Percentiles rank a stretch among this genome's conserved stretches.
Evolutionary conservation across 2,888 invertebrate genomes (phyloP).

Genomic region (Synergus laeviventris): DNA sequence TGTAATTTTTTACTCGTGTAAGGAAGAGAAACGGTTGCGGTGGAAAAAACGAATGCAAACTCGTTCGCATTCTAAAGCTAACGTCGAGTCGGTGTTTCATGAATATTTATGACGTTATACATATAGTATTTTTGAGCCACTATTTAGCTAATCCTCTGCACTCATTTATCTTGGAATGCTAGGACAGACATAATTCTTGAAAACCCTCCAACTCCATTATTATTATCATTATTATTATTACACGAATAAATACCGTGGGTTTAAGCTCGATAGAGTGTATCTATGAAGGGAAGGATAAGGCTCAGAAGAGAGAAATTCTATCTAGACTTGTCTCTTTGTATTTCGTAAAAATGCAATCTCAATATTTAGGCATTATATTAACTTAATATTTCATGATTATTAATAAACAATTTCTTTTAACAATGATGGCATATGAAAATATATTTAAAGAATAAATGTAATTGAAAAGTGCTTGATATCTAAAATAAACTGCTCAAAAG

Average conservation of each 20-base stretch:
- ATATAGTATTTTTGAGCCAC: slow-evolving; percentile 76
- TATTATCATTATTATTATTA: slow-evolving; percentile 68
- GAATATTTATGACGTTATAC: slow-evolving; percentile 76
- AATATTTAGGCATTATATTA: not conserved
- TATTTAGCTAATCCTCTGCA: slow-evolving; percentile 76
- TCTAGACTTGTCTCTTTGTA: not conserved
- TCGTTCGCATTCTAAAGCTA: slow-evolving; percentile 57
- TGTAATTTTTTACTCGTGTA: slow-evolving; percentile 44
- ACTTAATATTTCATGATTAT: not conserved
- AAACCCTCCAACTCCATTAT: slow-evolving; percentile 74
- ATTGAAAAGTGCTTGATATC: too few relatives aligned
- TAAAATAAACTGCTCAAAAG: too few relatives aligned
- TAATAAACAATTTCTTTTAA: not conserved
- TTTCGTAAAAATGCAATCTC: not conserved
- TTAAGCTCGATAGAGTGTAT: slow-evolving; percentile 61
- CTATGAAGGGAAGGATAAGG: slow-evolving; percentile 8
- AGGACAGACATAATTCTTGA: slow-evolving; percentile 76
- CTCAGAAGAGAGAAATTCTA: not conserved
- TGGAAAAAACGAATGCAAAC: slow-evolving; percentile 54
- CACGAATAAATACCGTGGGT: slow-evolving; percentile 73
- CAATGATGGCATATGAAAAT: too few relatives aligned
- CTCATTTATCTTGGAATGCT: slow-evolving; percentile 75
- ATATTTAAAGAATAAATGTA: too few relatives aligned
- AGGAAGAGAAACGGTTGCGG: slow-evolving; percentile 54
- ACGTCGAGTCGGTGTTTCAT: slow-evolving; percentile 67